Evolutionary conservation across 1,140 invertebrate genomes (phyloP).

Genomic region (Neodiprion lecontei): DNA sequence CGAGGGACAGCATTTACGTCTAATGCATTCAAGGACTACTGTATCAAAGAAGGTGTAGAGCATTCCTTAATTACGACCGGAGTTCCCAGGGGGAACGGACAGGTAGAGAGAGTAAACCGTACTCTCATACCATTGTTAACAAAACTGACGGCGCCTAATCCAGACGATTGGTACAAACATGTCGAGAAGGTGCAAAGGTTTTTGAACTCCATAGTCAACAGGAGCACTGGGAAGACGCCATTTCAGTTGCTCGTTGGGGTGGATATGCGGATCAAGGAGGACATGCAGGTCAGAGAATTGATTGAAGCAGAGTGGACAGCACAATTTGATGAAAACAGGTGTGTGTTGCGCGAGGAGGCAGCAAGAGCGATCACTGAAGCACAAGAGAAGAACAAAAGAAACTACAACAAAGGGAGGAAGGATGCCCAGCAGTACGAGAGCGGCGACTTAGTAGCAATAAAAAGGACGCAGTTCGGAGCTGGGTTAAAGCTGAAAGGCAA

Average conservation of each 20-base stretch:
- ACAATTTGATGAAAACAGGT: too few species aligned
- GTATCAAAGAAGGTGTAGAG: slow-evolving; percentile 24
- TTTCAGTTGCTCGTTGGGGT: too few species aligned
- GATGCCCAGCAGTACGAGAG: too few species aligned
- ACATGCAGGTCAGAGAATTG: too few species aligned
- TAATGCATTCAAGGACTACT: too few species aligned
- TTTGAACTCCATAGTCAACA: slow-evolving; percentile 31
- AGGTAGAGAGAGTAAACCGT: slow-evolving; percentile 25
- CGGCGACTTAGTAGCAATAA: slow-evolving; percentile 23
- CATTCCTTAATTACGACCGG: slow-evolving; percentile 38
- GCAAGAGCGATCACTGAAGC: too few species aligned
- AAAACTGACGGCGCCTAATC: slow-evolving; percentile 41
- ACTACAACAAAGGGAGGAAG: too few species aligned
- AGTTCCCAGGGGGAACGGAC: slow-evolving; percentile 32
- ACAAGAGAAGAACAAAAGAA: too few species aligned
- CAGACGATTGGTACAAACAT: slow-evolving; percentile 41
- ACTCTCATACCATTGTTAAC: slow-evolving; percentile 31
- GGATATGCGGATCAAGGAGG: too few species aligned
- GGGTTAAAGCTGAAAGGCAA: slow-evolving; percentile 28
- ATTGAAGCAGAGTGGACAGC: too few species aligned
- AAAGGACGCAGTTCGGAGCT: slow-evolving; percentile 32
- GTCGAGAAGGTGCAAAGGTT: slow-evolving; percentile 38
- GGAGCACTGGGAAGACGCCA: neutral
- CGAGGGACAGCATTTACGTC: neutral
- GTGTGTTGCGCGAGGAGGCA: neutral